A percentile compares a stretch with the other conserved stretches of the same genome.
Conservation (phyloP, 2,113 vertebrate species). For the Rhinogobius similis region DNA sequence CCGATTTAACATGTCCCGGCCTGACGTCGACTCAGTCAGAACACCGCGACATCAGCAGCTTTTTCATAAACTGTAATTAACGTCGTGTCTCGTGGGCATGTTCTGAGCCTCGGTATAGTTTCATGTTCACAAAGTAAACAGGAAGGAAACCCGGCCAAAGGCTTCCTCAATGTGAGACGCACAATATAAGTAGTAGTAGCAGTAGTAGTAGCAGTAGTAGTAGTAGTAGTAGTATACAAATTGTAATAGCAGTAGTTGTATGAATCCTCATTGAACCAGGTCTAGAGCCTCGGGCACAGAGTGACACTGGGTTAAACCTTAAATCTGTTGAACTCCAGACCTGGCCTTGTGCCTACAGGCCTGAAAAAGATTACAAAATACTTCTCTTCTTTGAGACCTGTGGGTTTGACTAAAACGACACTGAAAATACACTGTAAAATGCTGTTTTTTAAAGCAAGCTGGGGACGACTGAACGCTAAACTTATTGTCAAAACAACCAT, state of each 20-base stretch:
- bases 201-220: not conserved
- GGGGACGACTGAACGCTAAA: too few relatives aligned
- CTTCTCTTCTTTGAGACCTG: not conserved
- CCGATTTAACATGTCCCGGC: not conserved
- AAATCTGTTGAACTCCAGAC: not conserved
- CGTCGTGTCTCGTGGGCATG: not conserved
- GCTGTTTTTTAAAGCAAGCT: too few relatives aligned
- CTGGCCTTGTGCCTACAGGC: not conserved
- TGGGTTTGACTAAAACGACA: too few relatives aligned
- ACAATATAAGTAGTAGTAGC: not conserved
- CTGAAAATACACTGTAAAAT: too few relatives aligned
- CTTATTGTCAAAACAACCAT: too few relatives aligned
- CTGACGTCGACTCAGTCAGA: not conserved
- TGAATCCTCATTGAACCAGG: not conserved
- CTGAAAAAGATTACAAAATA: not conserved
- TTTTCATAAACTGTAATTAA: constrained; percentile 7
- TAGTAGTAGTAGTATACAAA: not conserved
- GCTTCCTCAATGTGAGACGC: not conserved
- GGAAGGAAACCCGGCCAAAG: not conserved
- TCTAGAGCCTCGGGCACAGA: not conserved
- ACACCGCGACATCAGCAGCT: not conserved
- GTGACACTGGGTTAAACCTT: not conserved
- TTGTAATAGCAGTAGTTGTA: not conserved
- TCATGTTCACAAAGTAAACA: not conserved
- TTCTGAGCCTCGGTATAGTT: not conserved